A percentile compares a stretch with the other conserved stretches of the same genome.
Conservation (phyloP, 2,797 vertebrate genomes). For the Tachyglossus aculeatus region DNA sequence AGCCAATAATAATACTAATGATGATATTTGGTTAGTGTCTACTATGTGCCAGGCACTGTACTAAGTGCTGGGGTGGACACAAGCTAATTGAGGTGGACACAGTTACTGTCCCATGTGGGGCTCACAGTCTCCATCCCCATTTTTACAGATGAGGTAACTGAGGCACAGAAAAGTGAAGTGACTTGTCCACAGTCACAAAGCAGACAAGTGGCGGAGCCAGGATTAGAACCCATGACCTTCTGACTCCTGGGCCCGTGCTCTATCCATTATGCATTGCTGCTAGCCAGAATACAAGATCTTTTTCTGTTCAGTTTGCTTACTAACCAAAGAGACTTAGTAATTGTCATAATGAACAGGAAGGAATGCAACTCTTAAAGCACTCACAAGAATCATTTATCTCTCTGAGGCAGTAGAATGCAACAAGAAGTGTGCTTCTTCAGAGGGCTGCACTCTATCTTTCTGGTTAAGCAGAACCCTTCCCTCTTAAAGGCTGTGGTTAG, state of each 20-base stretch:
- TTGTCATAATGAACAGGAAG: slow-evolving; percentile 27
- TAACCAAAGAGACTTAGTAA: slow-evolving; percentile 26
- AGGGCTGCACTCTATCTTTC: fast-evolving
- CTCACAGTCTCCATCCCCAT: too few species aligned
- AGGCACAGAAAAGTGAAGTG: too few species aligned
- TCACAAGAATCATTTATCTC: slow-evolving; percentile 54
- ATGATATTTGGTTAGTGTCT: too few species aligned
- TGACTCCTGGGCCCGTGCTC: too few species aligned
- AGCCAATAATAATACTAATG: slow-evolving; percentile 13
- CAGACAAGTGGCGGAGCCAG: too few species aligned
- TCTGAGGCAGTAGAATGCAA: background rate
- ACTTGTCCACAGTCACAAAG: too few species aligned
- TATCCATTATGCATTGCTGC: slow-evolving; percentile 52
- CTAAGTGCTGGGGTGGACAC: too few species aligned
- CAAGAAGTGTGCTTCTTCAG: background rate
- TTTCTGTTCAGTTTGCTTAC: slow-evolving; percentile 38
- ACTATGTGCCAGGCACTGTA: too few species aligned
- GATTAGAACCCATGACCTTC: too few species aligned
- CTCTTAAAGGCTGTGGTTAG: background rate
- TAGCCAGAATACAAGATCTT: slow-evolving; percentile 41
- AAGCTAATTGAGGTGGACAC: too few species aligned
- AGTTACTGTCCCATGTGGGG: too few species aligned
- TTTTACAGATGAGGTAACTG: too few species aligned
- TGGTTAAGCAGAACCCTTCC: background rate
- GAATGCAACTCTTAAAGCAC: slow-evolving; percentile 57